Conservation (phyloP, 2,113 vertebrate species). For the Apteryx owenii region DNA sequence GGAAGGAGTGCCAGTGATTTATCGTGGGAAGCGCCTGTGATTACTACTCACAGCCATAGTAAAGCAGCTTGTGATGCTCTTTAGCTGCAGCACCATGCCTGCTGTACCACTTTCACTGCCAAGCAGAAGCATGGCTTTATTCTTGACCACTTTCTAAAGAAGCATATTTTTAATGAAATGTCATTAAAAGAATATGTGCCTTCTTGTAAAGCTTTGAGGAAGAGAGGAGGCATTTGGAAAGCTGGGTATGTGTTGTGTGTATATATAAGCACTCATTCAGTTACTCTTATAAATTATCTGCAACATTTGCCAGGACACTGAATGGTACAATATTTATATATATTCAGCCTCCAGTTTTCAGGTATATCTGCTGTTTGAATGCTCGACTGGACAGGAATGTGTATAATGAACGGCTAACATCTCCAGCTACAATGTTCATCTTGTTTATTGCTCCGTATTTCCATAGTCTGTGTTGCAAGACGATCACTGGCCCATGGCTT, state of each 20-base stretch:
- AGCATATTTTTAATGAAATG: slow-evolving; percentile 68
- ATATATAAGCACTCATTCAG: neutral
- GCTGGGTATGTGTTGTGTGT: neutral
- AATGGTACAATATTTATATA: neutral
- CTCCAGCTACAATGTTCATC: neutral
- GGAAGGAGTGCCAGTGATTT: slow-evolving; percentile 7
- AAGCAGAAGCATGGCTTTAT: slow-evolving; percentile 50
- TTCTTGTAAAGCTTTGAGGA: slow-evolving; percentile 52
- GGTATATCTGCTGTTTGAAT: slow-evolving; percentile 18
- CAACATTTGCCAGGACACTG: neutral
- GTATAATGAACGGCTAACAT: neutral
- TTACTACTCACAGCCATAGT: slow-evolving; percentile 22
- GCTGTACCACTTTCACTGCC: slow-evolving; percentile 41
- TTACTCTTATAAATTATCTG: neutral
- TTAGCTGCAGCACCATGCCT: slow-evolving; percentile 3
- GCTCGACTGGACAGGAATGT: neutral
- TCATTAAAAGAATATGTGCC: slow-evolving; percentile 40
- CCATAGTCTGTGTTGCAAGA: neutral
- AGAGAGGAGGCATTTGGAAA: neutral
- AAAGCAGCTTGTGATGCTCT: slow-evolving; percentile 37
- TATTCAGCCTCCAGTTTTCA: neutral
- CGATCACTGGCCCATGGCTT: neutral
- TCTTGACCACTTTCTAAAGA: slow-evolving; percentile 54
- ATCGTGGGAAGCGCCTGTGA: neutral
- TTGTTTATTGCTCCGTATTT: slow-evolving; percentile 1